Evolutionary conservation across 2,797 vertebrate species (phyloP).

Genomic region (Synanceia verrucosa): DNA sequence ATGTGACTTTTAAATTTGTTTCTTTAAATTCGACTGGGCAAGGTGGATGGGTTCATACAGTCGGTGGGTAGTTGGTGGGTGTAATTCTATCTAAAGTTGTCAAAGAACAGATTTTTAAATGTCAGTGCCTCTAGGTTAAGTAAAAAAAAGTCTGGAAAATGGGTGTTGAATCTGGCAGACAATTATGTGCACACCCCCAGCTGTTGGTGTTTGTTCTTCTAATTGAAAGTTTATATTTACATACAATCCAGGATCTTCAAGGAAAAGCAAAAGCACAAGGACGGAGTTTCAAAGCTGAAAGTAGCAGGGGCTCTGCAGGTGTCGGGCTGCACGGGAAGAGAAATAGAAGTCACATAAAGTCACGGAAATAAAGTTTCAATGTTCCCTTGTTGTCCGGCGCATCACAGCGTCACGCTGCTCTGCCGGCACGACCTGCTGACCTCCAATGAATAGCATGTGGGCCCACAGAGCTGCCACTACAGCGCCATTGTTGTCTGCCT

Average conservation of each 20-base stretch:
- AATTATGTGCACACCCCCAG: not conserved
- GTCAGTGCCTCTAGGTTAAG: not conserved
- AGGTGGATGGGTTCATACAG: not conserved
- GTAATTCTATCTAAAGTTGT: not conserved
- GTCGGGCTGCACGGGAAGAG: not conserved
- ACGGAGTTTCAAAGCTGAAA: not conserved
- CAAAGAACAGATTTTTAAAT: conserved; percentile 3
- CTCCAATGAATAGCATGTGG: conserved; percentile 42
- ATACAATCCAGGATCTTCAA: not conserved
- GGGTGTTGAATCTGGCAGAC: not conserved
- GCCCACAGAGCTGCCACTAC: conserved; percentile 49
- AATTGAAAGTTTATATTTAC: not conserved
- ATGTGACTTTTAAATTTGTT: not conserved
- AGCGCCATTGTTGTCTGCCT: conserved; percentile 57
- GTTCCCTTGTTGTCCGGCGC: conserved; percentile 20
- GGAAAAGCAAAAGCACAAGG: not conserved
- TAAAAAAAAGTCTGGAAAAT: not conserved
- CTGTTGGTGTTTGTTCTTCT: not conserved
- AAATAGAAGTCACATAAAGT: conserved; percentile 35
- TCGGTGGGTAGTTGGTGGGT: not conserved
- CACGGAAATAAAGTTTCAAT: conserved; percentile 44
- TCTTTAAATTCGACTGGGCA: not conserved
- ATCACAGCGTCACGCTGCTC: conserved; percentile 48
- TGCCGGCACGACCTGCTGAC: conserved; percentile 45
- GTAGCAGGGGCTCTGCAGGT: not conserved